These are phyloP conservation scores for Tachina grossa DNA, from an alignment of 2,888 invertebrate genomes.

Conservation along the genomic window DNA sequence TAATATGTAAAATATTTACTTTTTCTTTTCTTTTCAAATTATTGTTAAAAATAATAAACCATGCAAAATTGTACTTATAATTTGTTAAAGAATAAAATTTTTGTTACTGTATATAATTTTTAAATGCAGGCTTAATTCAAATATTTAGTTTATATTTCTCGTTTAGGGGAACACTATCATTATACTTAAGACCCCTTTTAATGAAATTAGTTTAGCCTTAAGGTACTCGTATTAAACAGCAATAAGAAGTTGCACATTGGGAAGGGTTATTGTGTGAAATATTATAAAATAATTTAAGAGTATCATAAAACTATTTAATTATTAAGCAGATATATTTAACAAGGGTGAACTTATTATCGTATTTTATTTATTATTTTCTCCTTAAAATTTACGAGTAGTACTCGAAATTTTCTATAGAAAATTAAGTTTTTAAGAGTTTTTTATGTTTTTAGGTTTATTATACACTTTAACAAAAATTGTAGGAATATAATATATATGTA, in stretches of 20 bases:
- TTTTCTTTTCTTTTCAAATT: too few species aligned
- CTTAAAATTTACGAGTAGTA: neutral
- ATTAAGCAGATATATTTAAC: neutral
- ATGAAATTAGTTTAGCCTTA: constrained; percentile 7
- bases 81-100: too few species aligned
- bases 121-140: too few species aligned
- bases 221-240: neutral
- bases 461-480: too few species aligned
- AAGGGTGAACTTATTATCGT: neutral
- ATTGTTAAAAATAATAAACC: too few species aligned
- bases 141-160: neutral
- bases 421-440: too few species aligned
- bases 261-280: constrained; percentile 17
- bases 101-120: too few species aligned
- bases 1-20: too few species aligned
- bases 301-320: constrained; percentile 8
- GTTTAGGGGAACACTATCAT: neutral
- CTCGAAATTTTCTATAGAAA: too few species aligned
- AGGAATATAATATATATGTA: too few species aligned
- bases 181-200: constrained; percentile 15
- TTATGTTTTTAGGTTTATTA: too few species aligned
- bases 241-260: constrained; percentile 34
- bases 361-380: neutral
- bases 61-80: too few species aligned
- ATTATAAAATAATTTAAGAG: constrained; percentile 32